Evolutionary conservation across 2,888 invertebrate genomes (phyloP), one percentile per base, ranked within the genome.

Genomic region (Epinotia demarniana): DNA sequence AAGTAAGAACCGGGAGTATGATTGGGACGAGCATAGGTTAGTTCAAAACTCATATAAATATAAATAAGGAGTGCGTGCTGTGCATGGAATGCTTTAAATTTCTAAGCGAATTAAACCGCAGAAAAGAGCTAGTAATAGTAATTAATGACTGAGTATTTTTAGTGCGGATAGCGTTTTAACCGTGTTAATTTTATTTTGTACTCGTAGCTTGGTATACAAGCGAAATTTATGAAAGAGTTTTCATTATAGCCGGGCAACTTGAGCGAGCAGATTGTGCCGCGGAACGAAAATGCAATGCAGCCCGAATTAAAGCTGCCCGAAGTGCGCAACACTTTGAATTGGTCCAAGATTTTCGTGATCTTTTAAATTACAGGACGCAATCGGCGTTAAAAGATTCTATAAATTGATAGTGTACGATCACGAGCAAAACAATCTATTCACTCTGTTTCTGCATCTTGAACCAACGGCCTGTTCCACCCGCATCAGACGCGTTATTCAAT

Each of bases 111-210:
- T 6, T 4, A 58, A 27, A 27, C 58, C 58, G n/a, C n/a, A 27
- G 57, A 72, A 60, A 71, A n/a, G 43, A 39, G 53, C 53, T 55
- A 39, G 61, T 67, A 61, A 73, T 73, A 67, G 61, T 60, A 55
- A 55, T n/a, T n/a, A 23, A 2, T 2, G 23, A 23, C 55, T 39
- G 61, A 73, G 60, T 68, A n/a, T 68, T 53, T 73, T 33, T 55
- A 43, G 55, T n/a, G 16, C 23, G n/a, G 43, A 55, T 67, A 67
- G 67, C 55, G 73, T 61, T 61, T 73, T 68, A 68, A 68, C 62
- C 68, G 55, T 61, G 62, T 68, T 62, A 61, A 68, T 68, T 73
- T 73, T n/a, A 53, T 53, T 6, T 53, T 53, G n/a, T 53, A 53
- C 61, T 23, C 46, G 33, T 11, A 60, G 62, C 68, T 43, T 55